Conservation (phyloP, 2,888 invertebrate species). For the Odontocerum albicorne region DNA sequence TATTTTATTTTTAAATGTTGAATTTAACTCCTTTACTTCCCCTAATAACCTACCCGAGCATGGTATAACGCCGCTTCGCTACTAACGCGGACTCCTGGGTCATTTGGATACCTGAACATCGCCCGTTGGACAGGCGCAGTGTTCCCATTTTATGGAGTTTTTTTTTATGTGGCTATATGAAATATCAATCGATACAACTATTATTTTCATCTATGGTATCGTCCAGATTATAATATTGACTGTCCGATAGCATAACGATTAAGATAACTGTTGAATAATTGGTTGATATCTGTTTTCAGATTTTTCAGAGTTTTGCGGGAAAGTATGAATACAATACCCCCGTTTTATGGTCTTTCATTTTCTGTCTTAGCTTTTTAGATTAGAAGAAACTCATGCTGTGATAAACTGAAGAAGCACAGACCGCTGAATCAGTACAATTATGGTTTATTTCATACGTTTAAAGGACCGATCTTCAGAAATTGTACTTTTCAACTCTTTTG, state of each 20-base stretch:
- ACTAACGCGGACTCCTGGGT: constrained; percentile 33
- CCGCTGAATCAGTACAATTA: constrained; percentile 23
- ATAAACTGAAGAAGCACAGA: constrained; percentile 25
- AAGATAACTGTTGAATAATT: neutral
- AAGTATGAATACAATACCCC: constrained; percentile 53
- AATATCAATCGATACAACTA: constrained; percentile 11
- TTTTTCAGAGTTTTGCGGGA: constrained; percentile 37
- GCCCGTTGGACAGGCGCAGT: constrained; percentile 43
- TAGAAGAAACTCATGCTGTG: constrained; percentile 11
- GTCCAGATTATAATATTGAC: neutral
- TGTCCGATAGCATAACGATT: too few relatives aligned
- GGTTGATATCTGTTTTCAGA: constrained; percentile 3
- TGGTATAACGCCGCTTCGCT: constrained; percentile 17
- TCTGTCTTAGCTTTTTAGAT: constrained; percentile 31
- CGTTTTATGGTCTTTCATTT: constrained; percentile 29
- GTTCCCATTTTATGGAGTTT: constrained; percentile 38
- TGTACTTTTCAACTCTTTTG: too few relatives aligned
- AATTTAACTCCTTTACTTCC: neutral
- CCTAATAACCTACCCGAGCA: constrained; percentile 6
- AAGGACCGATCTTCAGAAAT: too few relatives aligned
- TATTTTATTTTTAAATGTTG: too few relatives aligned
- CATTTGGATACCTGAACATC: constrained; percentile 42
- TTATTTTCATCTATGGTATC: constrained; percentile 4
- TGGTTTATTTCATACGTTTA: too few relatives aligned
- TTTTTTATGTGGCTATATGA: constrained; percentile 18